Conservation (phyloP, 1,140 invertebrate species). For the Arctopsyche grandis region DNA sequence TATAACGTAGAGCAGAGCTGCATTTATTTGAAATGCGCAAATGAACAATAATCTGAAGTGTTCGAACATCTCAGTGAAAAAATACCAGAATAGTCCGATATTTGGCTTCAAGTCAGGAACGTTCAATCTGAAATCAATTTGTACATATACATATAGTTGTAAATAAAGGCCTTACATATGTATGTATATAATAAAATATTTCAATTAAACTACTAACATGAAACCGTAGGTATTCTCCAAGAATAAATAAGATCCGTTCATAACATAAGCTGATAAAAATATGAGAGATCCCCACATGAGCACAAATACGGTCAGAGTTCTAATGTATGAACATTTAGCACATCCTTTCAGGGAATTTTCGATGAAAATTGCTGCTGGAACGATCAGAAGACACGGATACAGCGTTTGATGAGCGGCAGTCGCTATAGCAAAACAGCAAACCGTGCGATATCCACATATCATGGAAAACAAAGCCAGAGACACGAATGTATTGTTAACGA, state of each 20-base stretch:
- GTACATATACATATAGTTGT: background rate
- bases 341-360: slow-evolving; percentile 63
- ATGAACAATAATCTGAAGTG: slow-evolving; percentile 96
- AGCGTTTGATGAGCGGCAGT: slow-evolving; percentile 84
- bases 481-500: slow-evolving; percentile 87
- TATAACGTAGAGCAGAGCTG: slow-evolving; percentile 87
- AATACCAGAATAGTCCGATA: slow-evolving; percentile 99
- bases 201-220: slow-evolving; percentile 71
- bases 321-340: slow-evolving; percentile 65
- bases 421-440: slow-evolving; percentile 75
- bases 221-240: slow-evolving; percentile 84
- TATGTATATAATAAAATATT: background rate
- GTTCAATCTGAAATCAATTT: slow-evolving; percentile 71
- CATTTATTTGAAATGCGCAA: slow-evolving; percentile 97
- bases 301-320: slow-evolving; percentile 63
- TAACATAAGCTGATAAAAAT: slow-evolving; percentile 63
- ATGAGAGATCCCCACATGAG: slow-evolving; percentile 64
- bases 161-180: background rate
- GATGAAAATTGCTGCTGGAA: slow-evolving; percentile 74
- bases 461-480: slow-evolving; percentile 77
- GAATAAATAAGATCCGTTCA: slow-evolving; percentile 77
- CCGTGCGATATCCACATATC: slow-evolving; percentile 70
- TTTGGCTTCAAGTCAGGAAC: slow-evolving; percentile 96
- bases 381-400: slow-evolving; percentile 86
- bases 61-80: slow-evolving; percentile 99